Percentiles rank a stretch among this genome's conserved stretches.
phyloP scores from a whole-genome alignment of 2,888 invertebrate genomes.

The Pollenia griseotomentosa region DNA sequence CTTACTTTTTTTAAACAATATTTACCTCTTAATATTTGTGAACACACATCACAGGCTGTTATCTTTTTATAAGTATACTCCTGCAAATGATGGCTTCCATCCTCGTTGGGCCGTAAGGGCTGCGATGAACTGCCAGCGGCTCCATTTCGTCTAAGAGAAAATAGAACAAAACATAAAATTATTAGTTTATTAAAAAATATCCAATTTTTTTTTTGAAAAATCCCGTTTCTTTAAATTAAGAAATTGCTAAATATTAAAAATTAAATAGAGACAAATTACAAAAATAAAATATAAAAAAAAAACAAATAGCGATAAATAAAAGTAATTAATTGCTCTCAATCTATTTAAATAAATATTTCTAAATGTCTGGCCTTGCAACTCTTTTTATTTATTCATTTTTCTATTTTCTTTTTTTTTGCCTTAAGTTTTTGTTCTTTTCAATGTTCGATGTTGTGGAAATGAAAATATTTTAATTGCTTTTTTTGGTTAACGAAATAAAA shows the following conservation, averaged over 20 bases:
- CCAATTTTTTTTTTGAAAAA: not conserved
- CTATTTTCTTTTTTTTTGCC: not conserved
- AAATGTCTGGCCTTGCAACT: constrained; percentile 26
- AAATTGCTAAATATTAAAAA: not conserved
- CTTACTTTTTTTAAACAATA: too few relatives aligned
- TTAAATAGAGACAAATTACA: not conserved
- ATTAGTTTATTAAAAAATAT: too few relatives aligned
- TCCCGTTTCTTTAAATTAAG: not conserved
- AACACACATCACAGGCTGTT: constrained; percentile 96
- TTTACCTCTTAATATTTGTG: constrained; percentile 94
- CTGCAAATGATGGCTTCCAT: constrained; percentile 91
- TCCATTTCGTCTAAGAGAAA: constrained; percentile 88
- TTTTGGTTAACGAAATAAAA: constrained; percentile 19
- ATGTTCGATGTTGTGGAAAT: constrained; percentile 30
- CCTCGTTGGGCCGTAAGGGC: constrained; percentile 83
- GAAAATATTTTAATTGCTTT: constrained; percentile 53
- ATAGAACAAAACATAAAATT: not conserved
- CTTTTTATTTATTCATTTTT: not conserved
- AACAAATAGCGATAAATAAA: not conserved
- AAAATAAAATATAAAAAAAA: not conserved
- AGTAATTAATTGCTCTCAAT: too few relatives aligned
- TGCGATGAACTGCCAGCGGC: constrained; percentile 86
- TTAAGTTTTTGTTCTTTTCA: not conserved
- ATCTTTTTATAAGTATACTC: constrained; percentile 98
- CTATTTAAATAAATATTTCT: too few relatives aligned